Evolutionary conservation across 35 echinoderm and acorn worm species (phyloP).

Genomic region (Apostichopus parvimensis): DNA sequence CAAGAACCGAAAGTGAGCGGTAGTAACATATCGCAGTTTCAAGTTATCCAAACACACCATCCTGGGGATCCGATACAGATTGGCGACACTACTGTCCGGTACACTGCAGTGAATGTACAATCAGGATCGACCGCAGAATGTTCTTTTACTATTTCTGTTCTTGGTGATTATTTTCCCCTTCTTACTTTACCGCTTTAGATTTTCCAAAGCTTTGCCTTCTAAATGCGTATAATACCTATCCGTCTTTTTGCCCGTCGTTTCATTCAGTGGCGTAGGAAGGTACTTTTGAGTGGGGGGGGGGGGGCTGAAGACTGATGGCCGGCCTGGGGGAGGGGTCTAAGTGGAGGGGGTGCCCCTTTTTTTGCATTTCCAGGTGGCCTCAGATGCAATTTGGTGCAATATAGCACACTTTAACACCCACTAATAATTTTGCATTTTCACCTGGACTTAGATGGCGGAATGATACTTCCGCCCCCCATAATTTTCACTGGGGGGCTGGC

Average conservation of each 20-base stretch:
- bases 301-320: neutral
- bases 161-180: neutral
- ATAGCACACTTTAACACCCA: neutral
- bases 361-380: too few relatives aligned
- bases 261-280: too few relatives aligned
- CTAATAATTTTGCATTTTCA: neutral
- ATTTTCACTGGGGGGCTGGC: too few relatives aligned
- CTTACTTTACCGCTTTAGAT: neutral
- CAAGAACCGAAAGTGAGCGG: too few relatives aligned
- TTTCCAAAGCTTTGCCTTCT: neutral
- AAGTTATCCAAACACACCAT: neutral
- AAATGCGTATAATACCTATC: neutral
- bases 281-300: too few relatives aligned
- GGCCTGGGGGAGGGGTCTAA: too few relatives aligned
- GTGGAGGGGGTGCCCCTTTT: too few relatives aligned
- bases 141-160: neutral
- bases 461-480: neutral
- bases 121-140: neutral
- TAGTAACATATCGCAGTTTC: neutral
- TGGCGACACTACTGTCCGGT: neutral
- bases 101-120: neutral
- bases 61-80: neutral
- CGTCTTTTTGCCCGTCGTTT: neutral
- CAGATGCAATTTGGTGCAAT: neutral
- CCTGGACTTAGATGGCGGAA: neutral